Evolutionary conservation across 2,113 vertebrate genomes (phyloP), one percentile per base, ranked within the genome.

Genomic region (Eurypyga helias): DNA sequence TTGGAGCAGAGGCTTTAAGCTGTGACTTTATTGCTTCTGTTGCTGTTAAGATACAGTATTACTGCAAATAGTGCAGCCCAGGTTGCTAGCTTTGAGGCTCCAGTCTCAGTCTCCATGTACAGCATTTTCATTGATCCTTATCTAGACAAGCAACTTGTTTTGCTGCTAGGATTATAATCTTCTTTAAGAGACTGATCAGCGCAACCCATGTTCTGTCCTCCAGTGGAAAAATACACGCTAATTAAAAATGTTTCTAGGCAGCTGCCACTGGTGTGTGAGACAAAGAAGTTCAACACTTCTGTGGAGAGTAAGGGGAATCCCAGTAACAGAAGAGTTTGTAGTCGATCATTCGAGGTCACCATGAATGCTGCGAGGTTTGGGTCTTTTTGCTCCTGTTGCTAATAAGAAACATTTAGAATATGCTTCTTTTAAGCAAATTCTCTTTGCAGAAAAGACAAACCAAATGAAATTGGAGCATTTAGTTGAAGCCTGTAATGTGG

Each of bases 101-200:
- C 52, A 48, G 33, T 69, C 62, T 84, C 73, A 17, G 26, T 16
- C 76, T 72, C 58, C 41, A 33, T 3, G 57, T 87, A 69, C 91
- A 95, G 76, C 87, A 31, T 92, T 97, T 96, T 93, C 90, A 96
- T 86, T 95, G 96, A 97, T 97, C 90, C 80, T 86, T 89, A 76
- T 38, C 96, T 85, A 55, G 84, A 75, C 72, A 87, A 90, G 77
- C 55, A 93, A 58, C 67, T 94, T 96, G 93, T 97, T 94, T 82
- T 77, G 64, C 93, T 95, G 89, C 89, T 95, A 75, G 94, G 90
- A 93, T 96, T 95, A 92, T 94, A 85, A 95, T 92, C 72, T 45
- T 79, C 98, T 98, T 98, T 97, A 96, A 98, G 97, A 97, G 97
- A 96, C 95, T 98, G 98, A 98, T 98, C 98, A 98, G 98, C 95